Base-by-base conservation (phyloP, 53 echinoderm and acorn worm genomes). In the Stichopus horrens region DNA sequence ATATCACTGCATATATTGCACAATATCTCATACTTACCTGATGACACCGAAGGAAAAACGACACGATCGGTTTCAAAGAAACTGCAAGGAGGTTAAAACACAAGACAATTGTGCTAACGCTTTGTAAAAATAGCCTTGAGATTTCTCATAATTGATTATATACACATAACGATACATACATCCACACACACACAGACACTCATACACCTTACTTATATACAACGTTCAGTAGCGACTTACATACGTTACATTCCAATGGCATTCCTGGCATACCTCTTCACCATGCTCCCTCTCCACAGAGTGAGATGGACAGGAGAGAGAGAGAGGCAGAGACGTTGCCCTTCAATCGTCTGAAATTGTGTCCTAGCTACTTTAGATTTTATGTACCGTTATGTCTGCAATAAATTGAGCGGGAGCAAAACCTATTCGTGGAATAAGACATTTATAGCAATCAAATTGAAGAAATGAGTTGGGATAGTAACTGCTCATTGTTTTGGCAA, bases 31-130 rank as follows among this genome's bases (percentile, higher is more conserved):
- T 13, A 13, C 79, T 79, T 79, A 79, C 79, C 79, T 79, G 53
- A 54, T 79, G 6, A 55, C 13, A 52, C 7, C 18, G 79, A 79
- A 79, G 79, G 79, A 79, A 79, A 79, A 79, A 79, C 79, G 79
- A 79, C 79, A 79, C 79, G 53, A 52, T 77, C 77, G 21, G 10
- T 52, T 14, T 54, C 54, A 18, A 79, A 55, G 79, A 8, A 7
- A 52, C 53, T 11, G 4, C 8, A 75, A 23, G 79, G 53, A 79
- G 54, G 79, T 53, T 53, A 55, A 13, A 53, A 14, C 53, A 53
- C 54, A 79, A 53, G 55, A 54, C 10, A 79, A 52, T 9, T 54
- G n/a, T 79, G 16, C 63, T 63, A 63, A 37, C 37, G 37, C 37
- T 63, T 13, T 16, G 63, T 63, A 63, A 63, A 63, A 63, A 63